Evolutionary conservation across 53 echinoderm and acorn worm genomes (phyloP), one percentile per base, ranked within the genome.

Genomic region (Glandiceps talaboti): DNA sequence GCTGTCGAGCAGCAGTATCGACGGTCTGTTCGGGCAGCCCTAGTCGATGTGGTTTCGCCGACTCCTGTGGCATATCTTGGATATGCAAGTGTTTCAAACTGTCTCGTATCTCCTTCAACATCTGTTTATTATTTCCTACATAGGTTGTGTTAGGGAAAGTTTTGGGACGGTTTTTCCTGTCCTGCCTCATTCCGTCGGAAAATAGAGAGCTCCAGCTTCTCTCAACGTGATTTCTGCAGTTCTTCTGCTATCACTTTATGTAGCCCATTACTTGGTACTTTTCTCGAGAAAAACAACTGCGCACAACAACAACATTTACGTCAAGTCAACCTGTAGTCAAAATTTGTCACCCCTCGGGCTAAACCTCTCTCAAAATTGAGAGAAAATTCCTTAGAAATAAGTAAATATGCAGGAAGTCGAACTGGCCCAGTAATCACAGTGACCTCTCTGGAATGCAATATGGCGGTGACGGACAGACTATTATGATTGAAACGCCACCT

Each of bases 81-180:
- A 92, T 74, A 32, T 90, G 90, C 28, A 92, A 82, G 77, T 92
- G 95, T 64, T 88, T 82, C 14, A 94, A 82, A 29, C 90, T 92
- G 77, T 92, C 90, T 30, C 84, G 88, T 75, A 94, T 94, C 73
- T 92, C 90, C 33, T 84, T 83, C 33, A 94, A 82, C 95, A 94
- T 94, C 79, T 94, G 86, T 45, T 82, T 83, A 76, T 90, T 86
- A 83, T 90, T 92, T 77, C 92, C 87, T 33, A 92, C 85, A 82
- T 74, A 84, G 79, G 64, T 45, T 6, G 64, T 45, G 64, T 45
- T 45, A 20, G 64, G 64, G 64, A 45, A 45, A 20, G 64, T 45
- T 45, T 45, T 45, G 64, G 64, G 64, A 20, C 64, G 64, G 64
- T 45, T 45, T 45, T 20, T 45, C 64, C 64, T 45, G 64, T 45